These are phyloP conservation scores for Pararge aegeria DNA, from an alignment of 1,140 invertebrate species.

Conservation along the genomic window DNA sequence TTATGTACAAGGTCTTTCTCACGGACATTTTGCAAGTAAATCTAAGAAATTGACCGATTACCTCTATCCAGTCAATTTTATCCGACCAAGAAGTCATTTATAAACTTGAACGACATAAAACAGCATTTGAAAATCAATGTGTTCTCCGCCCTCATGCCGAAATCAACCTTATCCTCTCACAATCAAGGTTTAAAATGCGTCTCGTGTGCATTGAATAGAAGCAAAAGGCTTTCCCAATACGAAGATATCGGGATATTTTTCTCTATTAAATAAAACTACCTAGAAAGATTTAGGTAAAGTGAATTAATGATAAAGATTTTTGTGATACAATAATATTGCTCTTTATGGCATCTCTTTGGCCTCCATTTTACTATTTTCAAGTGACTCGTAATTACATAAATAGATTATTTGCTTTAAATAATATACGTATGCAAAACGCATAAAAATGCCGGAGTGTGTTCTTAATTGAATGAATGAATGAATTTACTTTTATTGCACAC, in stretches of 20 bases:
- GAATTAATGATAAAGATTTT: background rate
- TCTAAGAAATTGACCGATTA: background rate
- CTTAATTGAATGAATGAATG: no score
- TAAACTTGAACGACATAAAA: background rate
- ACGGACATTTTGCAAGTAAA: background rate
- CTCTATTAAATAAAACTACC: background rate
- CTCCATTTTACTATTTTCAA: no score
- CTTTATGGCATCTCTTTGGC: no score
- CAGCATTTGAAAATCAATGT: slow-evolving; percentile 8
- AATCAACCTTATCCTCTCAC: background rate
- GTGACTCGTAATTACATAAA: no score
- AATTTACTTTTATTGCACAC: no score
- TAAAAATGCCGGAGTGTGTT: no score
- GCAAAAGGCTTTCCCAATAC: background rate
- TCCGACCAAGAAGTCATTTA: slow-evolving; percentile 2
- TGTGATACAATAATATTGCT: no score
- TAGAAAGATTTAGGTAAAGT: background rate
- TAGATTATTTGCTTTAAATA: no score
- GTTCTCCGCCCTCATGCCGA: background rate
- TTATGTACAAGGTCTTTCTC: background rate
- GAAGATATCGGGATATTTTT: slow-evolving; percentile 4
- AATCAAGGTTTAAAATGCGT: background rate
- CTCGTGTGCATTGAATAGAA: background rate
- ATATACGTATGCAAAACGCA: no score
- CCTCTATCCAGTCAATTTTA: background rate